Evolutionary conservation across 2,797 vertebrate genomes (phyloP).

Genomic region (Mastacembelus armatus): DNA sequence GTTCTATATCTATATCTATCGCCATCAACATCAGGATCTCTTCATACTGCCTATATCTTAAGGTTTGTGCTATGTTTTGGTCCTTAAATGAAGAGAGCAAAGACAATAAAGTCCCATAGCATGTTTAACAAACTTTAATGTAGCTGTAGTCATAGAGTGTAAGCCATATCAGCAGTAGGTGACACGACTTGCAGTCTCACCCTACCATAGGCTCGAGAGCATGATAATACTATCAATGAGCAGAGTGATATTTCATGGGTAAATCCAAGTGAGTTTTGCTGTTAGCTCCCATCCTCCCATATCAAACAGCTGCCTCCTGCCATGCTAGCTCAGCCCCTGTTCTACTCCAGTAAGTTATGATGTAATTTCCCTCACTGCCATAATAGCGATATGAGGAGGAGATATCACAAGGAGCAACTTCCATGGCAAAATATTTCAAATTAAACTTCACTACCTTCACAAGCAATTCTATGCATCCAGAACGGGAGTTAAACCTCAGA

Average conservation of each 20-base stretch:
- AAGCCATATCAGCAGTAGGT: constrained; percentile 22
- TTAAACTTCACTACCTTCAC: constrained; percentile 31
- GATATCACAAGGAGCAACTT: constrained; percentile 35
- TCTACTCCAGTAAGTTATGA: constrained; percentile 70
- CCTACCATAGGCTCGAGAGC: background rate
- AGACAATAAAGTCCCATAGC: background rate
- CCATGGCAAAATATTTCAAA: constrained; percentile 53
- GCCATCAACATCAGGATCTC: too few species aligned
- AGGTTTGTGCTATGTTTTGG: background rate
- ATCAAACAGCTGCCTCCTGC: constrained; percentile 44
- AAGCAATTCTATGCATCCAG: constrained; percentile 10
- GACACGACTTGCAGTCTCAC: constrained; percentile 23
- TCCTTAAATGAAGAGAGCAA: background rate
- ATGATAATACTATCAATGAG: constrained; percentile 43
- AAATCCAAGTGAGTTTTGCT: constrained; percentile 37
- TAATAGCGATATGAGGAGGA: constrained; percentile 54
- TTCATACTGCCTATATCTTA: too few species aligned
- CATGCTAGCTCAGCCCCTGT: constrained; percentile 56
- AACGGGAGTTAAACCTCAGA: constrained; percentile 16
- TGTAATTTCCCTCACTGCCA: constrained; percentile 62
- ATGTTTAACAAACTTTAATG: constrained; percentile 2
- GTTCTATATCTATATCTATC: too few species aligned
- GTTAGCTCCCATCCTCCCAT: constrained; percentile 26
- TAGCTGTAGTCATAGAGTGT: background rate
- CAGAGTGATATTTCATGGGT: constrained; percentile 43